Evolutionary conservation across 2,888 invertebrate genomes (phyloP), one percentile per base, ranked within the genome.

Genomic region (Leptopilina drosophilae): DNA sequence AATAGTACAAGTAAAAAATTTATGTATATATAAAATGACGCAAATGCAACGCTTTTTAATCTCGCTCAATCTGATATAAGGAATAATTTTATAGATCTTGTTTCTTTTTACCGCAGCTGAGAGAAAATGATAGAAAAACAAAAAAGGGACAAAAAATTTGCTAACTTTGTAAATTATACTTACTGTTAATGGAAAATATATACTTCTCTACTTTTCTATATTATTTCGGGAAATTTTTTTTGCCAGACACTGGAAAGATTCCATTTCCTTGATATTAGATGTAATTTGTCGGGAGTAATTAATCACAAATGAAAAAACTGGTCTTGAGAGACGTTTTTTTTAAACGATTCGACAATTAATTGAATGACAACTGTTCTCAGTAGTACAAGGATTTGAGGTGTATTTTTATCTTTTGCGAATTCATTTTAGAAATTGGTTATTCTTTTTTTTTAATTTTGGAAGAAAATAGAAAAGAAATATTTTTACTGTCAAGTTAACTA

Each of bases 241-340:
- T 15, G 15, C 15, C 8, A 42, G 0, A 15, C 65, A 65, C 76
- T 75, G 53, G 5, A 64, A 76, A 75, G 64, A 75, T 46, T 64
- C 78, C 42, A 78, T 78, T 59, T 59, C 75, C 40, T 42, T 64
- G 42, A 49, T 46, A 76, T 59, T 14, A 42, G 14, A 42, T 46
- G 40, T 14, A 42, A n/a, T 49, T 33, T 62, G 15, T 15, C 15
- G 2, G 40, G 9, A 64, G 20, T 5, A 77, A 46, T 49, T 9
- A 77, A 77, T n/a, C 53, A 20, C 42, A 49, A 15, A 46, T 9
- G 4, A 56, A 46, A 67, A 46, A 67, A 67, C 15, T 46, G 20
- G 46, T 67, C 46, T 67, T 59, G 76, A 46, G 20, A 76, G 7
- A 76, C 64, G 9, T 14, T 40, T 76, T 26, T n/a, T 76, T 40